Evolutionary conservation across 2,888 invertebrate genomes (phyloP), one percentile per base, ranked within the genome.

Genomic region (Parnassius glacialis): DNA sequence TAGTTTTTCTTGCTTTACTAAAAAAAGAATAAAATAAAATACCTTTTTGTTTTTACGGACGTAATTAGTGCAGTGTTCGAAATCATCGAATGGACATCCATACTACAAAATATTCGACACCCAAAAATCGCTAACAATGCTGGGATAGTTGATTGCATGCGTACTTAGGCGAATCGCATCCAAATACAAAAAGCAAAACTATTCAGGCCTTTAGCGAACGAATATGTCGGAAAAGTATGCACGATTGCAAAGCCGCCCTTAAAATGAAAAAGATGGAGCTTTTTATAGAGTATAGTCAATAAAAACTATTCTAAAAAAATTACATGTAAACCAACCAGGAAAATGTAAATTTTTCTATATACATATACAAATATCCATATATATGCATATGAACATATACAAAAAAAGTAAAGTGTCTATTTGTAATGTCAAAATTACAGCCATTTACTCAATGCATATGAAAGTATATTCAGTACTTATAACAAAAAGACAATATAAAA

Each of bases 81-180:
- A 54, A 43, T 54, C 16, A 54, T 13, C 10, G 41, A 59, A 47
- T 41, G 53, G 53, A 13, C 45, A 25, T 13, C 45, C 20, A 13
- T 34, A 54, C 54, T 58, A 50, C 62, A 53, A 62, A 55, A 58
- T 57, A 62, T 62, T 58, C 58, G 62, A 54, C 62, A 54, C 53
- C 58, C 54, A 57, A 58, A 58, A 62, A n/a, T 54, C 54, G 54
- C 54, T 54, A 62, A 58, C 45, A 57, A 57, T 55, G 51, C 50
- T 25, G 13, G 44, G 43, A 41, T 53, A 62, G 62, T 62, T 62
- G 62, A 58, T 62, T 62, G 62, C 50, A 34, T 48, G 53, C 48
- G 62, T 48, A 57, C 34, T 62, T 57, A 53, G 57, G n/a, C 52
- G 61, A 41, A 62, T 53, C 47, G 61, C 52, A 48, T 45, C 61